These are phyloP conservation scores for Prosopocoilus inquinatus DNA, from an alignment of 2,888 invertebrate genomes.

Conservation along the genomic window DNA sequence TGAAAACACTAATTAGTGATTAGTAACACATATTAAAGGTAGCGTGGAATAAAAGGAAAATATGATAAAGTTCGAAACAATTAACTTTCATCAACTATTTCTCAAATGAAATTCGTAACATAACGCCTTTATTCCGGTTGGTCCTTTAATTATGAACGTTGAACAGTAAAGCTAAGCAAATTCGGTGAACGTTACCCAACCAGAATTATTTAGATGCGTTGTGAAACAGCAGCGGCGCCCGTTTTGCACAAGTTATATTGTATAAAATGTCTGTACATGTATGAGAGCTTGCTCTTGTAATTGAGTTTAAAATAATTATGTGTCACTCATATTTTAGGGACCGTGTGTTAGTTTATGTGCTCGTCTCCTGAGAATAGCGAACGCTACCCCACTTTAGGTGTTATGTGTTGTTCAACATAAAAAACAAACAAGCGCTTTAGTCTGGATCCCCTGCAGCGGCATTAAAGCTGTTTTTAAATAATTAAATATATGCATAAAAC, in stretches of 20 bases:
- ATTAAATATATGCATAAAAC: slow-evolving; percentile 24
- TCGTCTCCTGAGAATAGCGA: slow-evolving; percentile 21
- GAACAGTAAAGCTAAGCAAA: background rate
- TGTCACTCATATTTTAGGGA: slow-evolving; percentile 21
- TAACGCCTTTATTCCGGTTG: no score
- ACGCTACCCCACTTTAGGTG: slow-evolving; percentile 28
- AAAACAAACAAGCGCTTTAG: slow-evolving; percentile 21
- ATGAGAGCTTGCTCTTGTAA: slow-evolving; percentile 13
- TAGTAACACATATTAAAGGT: no score
- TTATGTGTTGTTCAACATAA: slow-evolving; percentile 26
- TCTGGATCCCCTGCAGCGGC: slow-evolving; percentile 17
- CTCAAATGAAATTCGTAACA: no score
- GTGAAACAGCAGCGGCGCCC: slow-evolving; percentile 2
- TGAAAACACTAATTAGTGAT: no score
- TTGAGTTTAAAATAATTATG: slow-evolving; percentile 24
- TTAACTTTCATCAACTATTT: no score
- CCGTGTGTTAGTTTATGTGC: slow-evolving; percentile 10
- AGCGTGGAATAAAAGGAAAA: no score
- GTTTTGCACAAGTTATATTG: slow-evolving; percentile 13
- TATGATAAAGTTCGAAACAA: no score
- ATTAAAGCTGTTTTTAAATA: slow-evolving; percentile 26
- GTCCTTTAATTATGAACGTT: background rate
- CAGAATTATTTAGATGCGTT: background rate
- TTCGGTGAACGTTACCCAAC: background rate
- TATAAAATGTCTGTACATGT: slow-evolving; percentile 17